Conservation (phyloP, 2,113 vertebrate genomes). For the Spermophilus dauricus region DNA sequence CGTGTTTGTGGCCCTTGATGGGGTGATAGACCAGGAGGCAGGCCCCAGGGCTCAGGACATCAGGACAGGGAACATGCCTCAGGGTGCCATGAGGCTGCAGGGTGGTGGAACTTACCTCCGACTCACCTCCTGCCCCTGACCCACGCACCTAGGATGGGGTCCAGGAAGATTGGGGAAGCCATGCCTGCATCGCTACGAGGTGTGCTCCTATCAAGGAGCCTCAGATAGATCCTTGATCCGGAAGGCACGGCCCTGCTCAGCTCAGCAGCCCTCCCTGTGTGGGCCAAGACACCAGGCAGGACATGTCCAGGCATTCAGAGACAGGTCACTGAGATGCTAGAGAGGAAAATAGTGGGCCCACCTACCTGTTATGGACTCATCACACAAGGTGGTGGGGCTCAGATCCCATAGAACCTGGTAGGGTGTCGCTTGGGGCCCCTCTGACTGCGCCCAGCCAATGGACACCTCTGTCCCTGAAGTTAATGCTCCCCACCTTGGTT, state of each 20-base stretch:
- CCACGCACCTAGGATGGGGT: too few relatives aligned
- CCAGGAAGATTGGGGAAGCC: neutral
- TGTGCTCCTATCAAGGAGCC: too few relatives aligned
- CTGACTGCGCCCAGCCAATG: fast-evolving
- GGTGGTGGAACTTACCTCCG: neutral
- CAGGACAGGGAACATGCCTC: neutral
- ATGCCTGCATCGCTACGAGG: too few relatives aligned
- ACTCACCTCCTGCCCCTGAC: neutral
- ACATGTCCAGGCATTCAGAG: neutral
- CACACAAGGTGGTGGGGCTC: too few relatives aligned
- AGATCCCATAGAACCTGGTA: neutral
- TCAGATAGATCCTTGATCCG: neutral
- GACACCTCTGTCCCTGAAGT: neutral
- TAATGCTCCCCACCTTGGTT: neutral
- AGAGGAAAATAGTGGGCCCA: neutral
- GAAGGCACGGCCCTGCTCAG: too few relatives aligned
- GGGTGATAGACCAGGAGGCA: too few relatives aligned
- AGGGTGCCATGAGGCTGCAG: too few relatives aligned
- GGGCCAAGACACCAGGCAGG: neutral
- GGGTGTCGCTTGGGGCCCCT: fast-evolving
- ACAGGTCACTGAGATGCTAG: neutral
- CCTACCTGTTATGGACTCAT: fast-evolving
- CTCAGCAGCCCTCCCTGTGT: neutral
- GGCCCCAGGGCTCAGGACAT: neutral
- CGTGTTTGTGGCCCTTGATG: neutral